Percentiles rank a stretch among this genome's conserved stretches.
phyloP scores from a whole-genome alignment of 2,113 vertebrate species.

The Eurystomus gularis region DNA sequence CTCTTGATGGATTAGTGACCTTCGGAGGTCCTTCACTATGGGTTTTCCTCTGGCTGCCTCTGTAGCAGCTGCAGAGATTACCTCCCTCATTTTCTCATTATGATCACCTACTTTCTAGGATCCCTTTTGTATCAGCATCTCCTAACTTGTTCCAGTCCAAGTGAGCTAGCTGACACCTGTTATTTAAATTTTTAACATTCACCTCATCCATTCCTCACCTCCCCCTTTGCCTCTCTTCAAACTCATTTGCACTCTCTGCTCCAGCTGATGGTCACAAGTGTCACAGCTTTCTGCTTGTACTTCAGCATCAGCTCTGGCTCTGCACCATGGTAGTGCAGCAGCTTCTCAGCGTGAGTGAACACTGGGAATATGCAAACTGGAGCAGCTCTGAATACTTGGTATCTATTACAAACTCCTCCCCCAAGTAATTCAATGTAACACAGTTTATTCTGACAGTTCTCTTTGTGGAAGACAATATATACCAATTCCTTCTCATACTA shows the following conservation, averaged over 20 bases:
- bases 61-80: background rate
- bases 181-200: background rate
- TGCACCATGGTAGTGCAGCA: background rate
- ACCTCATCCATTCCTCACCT: background rate
- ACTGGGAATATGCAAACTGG: background rate
- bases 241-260: background rate
- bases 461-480: background rate
- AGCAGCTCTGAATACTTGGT: background rate
- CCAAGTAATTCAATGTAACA: background rate
- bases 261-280: background rate
- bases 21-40: background rate
- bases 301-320: background rate
- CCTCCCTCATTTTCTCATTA: background rate
- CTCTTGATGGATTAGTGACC: background rate
- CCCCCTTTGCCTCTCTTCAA: background rate
- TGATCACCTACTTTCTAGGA: background rate
- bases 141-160: background rate
- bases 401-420: background rate
- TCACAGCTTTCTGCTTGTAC: background rate
- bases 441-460: background rate
- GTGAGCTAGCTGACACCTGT: background rate
- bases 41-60: background rate
- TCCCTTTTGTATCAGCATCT: background rate
- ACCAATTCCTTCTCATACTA: background rate
- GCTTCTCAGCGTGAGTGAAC: background rate